These are phyloP conservation scores for Hystrix brachyura DNA, from an alignment of 2,113 vertebrate species.

Conservation along the genomic window DNA sequence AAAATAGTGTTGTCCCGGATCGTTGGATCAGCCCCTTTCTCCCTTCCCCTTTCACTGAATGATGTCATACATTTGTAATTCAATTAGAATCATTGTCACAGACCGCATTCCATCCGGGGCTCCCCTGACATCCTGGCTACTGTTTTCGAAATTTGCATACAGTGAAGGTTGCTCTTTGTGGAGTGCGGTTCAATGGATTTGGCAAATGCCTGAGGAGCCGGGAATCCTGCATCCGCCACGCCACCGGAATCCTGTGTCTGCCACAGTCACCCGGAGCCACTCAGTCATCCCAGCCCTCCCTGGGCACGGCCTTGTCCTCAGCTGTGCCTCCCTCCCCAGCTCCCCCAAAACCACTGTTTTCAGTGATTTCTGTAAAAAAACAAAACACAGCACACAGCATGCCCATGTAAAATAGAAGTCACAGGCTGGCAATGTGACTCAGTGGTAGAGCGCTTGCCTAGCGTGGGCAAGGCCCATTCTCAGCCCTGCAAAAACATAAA, in stretches of 20 bases:
- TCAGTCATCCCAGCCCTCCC: not conserved
- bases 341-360: not conserved
- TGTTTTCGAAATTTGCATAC: conserved; percentile 19
- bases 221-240: not conserved
- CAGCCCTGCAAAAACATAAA: not conserved
- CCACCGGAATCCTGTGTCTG: not conserved
- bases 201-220: not conserved
- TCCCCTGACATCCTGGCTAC: conserved; percentile 61
- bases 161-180: conserved; percentile 47
- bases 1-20: conserved; percentile 32
- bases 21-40: not conserved
- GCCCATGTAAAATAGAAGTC: not conserved
- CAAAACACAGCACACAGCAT: not conserved
- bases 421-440: not conserved
- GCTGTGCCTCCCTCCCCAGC: not conserved
- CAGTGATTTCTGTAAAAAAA: not conserved
- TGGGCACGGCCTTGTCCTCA: not conserved
- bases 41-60: not conserved
- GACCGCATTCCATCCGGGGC: conserved; percentile 12
- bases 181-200: not conserved
- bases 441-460: not conserved
- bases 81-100: conserved; percentile 43
- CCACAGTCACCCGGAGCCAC: not conserved
- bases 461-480: not conserved
- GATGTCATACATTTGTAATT: conserved; percentile 63